These are phyloP conservation scores for Agrotis ipsilon DNA, from an alignment of 2,888 invertebrate species.

Conservation along the genomic window DNA sequence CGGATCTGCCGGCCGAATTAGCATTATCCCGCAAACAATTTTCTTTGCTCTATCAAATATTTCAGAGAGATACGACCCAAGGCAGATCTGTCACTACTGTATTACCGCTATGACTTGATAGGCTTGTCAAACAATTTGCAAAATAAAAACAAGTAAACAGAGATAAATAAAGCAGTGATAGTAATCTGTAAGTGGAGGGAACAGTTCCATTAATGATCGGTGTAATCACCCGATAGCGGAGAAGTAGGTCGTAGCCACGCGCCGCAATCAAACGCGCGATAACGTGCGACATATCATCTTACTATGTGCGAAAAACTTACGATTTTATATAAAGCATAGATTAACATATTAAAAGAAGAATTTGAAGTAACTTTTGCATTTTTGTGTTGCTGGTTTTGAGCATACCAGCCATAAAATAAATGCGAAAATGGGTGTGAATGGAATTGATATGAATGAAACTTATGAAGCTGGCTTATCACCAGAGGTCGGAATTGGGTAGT, in stretches of 20 bases:
- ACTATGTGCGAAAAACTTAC: neutral
- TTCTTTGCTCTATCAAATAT: neutral
- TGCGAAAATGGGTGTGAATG: no score
- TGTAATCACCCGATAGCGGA: constrained; percentile 50
- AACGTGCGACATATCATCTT: constrained; percentile 16
- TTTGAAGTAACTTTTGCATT: no score
- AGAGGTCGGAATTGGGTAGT: no score
- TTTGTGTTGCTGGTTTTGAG: no score
- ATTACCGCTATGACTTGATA: no score
- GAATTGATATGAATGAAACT: no score
- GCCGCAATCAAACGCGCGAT: constrained; percentile 53
- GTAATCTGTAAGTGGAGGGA: constrained; percentile 25
- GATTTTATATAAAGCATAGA: neutral
- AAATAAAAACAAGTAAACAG: constrained; percentile 12
- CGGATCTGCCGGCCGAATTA: neutral
- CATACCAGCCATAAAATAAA: no score
- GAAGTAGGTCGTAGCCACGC: constrained; percentile 55
- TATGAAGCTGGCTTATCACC: no score
- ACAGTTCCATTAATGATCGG: constrained; percentile 41
- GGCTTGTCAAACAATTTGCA: constrained; percentile 23
- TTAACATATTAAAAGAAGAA: no score
- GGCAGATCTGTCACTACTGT: neutral
- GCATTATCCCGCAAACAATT: neutral
- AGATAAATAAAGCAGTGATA: constrained; percentile 44
- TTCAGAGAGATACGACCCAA: neutral